Evolutionary conservation across 2,113 vertebrate species (phyloP).

Genomic region (Pterophyllum scalare): DNA sequence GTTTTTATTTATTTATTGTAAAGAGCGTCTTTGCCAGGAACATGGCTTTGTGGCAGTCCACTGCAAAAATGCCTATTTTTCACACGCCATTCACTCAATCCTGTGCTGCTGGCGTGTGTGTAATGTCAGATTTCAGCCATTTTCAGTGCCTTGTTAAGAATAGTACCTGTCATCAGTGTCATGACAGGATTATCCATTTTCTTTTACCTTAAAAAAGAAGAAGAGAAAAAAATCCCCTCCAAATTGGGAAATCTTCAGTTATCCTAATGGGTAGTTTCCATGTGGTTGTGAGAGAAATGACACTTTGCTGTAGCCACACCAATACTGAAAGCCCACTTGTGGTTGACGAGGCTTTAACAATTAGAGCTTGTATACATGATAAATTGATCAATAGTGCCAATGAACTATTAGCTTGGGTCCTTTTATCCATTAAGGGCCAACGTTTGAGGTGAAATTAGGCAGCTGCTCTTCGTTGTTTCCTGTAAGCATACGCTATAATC

Average conservation of each 20-base stretch:
- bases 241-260: not conserved
- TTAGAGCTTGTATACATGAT: not conserved
- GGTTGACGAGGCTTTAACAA: not conserved
- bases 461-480: slow-evolving; percentile 28
- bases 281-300: not conserved
- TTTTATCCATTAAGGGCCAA: not conserved
- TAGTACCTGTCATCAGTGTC: not conserved
- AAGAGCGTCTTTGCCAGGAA: not conserved
- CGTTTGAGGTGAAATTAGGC: slow-evolving; percentile 13
- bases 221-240: not conserved
- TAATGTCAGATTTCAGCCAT: not conserved
- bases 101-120: too few relatives aligned
- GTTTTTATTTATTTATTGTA: not conserved
- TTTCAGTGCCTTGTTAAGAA: not conserved
- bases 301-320: slow-evolving; percentile 8
- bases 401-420: not conserved
- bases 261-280: not conserved
- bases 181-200: not conserved
- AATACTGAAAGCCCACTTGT: slow-evolving; percentile 1
- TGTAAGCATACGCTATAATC: slow-evolving; percentile 29
- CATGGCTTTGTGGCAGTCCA: slow-evolving; percentile 24
- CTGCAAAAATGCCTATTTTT: slow-evolving; percentile 9
- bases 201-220: not conserved
- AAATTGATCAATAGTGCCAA: not conserved
- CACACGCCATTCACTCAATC: not conserved